Conservation (phyloP, 2,113 vertebrate genomes). For the Scolopax mira region DNA sequence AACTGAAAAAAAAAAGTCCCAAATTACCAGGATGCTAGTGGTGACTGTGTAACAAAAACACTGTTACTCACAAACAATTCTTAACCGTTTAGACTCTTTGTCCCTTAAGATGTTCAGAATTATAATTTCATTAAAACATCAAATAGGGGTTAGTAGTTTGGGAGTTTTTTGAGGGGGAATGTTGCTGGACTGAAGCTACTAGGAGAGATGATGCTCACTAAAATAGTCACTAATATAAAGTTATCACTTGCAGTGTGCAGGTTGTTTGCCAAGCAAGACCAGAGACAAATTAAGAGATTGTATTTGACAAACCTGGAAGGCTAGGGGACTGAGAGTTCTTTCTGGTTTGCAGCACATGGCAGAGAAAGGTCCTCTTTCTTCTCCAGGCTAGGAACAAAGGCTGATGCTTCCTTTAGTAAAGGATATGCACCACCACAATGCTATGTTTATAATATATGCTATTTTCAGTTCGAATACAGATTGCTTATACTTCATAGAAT, state of each 20-base stretch:
- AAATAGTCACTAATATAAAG: background rate
- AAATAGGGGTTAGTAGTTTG: background rate
- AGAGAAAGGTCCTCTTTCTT: background rate
- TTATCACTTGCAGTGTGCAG: background rate
- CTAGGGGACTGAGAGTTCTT: background rate
- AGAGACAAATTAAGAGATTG: background rate
- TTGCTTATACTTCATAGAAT: background rate
- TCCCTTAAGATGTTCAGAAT: background rate
- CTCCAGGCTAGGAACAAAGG: background rate
- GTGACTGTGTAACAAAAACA: background rate
- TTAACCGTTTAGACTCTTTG: background rate
- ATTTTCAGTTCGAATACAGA: background rate
- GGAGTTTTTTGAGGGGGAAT: fast-evolving
- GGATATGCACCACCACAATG: background rate
- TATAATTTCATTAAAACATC: background rate
- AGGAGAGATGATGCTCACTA: background rate
- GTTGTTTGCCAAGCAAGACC: background rate
- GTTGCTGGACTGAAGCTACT: background rate
- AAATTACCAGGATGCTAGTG: background rate
- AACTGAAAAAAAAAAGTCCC: background rate
- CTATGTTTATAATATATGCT: background rate
- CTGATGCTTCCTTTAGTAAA: background rate
- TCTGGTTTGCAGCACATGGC: background rate
- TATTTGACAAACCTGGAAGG: background rate
- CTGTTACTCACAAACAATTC: background rate